Evolutionary conservation across 2,113 vertebrate species (phyloP).

Genomic region (Alces alces): DNA sequence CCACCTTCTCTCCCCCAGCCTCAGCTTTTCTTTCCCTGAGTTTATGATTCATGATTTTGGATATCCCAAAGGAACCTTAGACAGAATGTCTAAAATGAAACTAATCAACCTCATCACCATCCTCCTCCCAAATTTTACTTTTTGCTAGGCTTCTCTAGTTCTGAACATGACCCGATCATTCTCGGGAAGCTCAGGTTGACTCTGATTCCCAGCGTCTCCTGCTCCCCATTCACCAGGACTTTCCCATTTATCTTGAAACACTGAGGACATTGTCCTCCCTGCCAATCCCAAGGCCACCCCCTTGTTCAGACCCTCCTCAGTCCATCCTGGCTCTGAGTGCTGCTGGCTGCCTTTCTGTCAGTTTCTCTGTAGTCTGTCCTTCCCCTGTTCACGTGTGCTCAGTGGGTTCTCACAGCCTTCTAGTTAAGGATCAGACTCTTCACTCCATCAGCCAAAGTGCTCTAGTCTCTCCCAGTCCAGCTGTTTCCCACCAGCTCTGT

Average conservation of each 20-base stretch:
- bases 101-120: not conserved
- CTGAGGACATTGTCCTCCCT: not conserved
- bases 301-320: not conserved
- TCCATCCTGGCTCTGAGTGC: not conserved
- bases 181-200: not conserved
- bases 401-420: not conserved
- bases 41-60: not conserved
- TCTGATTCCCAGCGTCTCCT: not conserved
- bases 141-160: not conserved
- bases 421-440: not conserved
- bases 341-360: not conserved
- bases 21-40: not conserved
- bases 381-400: not conserved
- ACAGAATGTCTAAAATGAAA: not conserved
- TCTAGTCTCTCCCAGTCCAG: not conserved
- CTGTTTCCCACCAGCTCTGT: not conserved
- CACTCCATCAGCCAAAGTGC: not conserved
- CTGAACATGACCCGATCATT: not conserved
- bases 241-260: not conserved
- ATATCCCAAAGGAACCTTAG: not conserved
- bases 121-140: not conserved
- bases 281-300: not conserved
- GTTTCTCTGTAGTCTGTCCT: not conserved
- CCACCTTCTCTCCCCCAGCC: not conserved
- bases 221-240: not conserved